Conservation (phyloP, 1,140 invertebrate genomes). For the Bombus difficillimus region DNA sequence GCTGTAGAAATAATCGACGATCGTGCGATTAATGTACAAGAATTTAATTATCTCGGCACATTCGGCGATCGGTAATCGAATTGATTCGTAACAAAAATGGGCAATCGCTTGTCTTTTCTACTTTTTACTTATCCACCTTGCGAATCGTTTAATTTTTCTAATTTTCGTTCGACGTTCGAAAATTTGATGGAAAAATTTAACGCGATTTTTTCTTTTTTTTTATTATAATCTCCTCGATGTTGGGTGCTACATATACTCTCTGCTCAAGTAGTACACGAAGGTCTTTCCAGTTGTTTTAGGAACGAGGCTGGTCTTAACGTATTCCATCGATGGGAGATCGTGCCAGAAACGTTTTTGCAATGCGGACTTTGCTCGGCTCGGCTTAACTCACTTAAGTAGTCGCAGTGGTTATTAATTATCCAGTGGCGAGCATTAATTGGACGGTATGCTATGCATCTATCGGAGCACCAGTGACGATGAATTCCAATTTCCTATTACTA, state of each 20-base stretch:
- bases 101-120: too few species aligned
- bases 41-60: too few species aligned
- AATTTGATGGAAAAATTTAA: too few species aligned
- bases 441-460: slow-evolving; percentile 27
- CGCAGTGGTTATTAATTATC: slow-evolving; percentile 66
- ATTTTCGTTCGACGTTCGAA: too few species aligned
- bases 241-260: neutral
- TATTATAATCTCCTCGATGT: too few species aligned
- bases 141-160: too few species aligned
- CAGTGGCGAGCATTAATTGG: slow-evolving; percentile 46
- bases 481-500: slow-evolving; percentile 21
- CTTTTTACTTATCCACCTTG: too few species aligned
- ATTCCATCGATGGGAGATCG: slow-evolving; percentile 30
- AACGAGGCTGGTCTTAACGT: neutral
- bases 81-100: too few species aligned
- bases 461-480: neutral
- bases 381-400: slow-evolving; percentile 64
- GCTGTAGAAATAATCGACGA: neutral
- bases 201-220: too few species aligned
- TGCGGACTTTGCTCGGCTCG: slow-evolving; percentile 37
- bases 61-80: too few species aligned
- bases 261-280: accelerated
- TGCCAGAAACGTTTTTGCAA: slow-evolving; percentile 22
- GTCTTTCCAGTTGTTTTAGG: neutral
- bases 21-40: too few species aligned